Base-by-base conservation (phyloP, 2,888 invertebrate species). In the Siphlonurus alternatus region DNA sequence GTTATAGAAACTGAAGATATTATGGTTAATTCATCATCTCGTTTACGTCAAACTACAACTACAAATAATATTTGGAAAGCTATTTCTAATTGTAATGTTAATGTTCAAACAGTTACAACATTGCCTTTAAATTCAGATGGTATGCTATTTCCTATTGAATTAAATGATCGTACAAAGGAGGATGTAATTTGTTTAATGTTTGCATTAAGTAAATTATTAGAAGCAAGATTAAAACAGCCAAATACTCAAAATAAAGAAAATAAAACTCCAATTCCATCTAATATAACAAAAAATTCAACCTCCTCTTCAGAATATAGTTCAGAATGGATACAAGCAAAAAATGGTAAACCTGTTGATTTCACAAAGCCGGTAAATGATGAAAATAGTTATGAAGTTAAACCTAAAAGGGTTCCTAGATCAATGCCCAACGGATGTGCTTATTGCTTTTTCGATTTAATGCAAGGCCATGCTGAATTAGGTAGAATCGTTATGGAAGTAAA, bases 401-500 rank as follows among this genome's bases (percentile, higher is more conserved):
- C n/a, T 38, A 38, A 38, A 38, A 38, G 15, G 15, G 15, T 38
- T 10, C 7, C 38, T 15, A 38, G 15, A 38, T 15, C 38, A 5
- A 38, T 38, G 38, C 5, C 38, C 15, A 10, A 5, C 7, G 38
- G 38, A 38, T 38, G 38, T 38, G 38, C 68, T n/a, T 67, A 67
- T 60, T 67, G 67, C 63, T 68, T 66, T 66, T 66, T 68, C 66
- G 64, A 64, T 24, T 53, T 68, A 25, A 63, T 66, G 19, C 62
- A 65, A 22, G 64, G 67, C 62, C 65, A 64, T 25, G 60, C 62
- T 18, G 61, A 53, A n/a, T 62, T 63, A n/a, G 68, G 68, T 19
- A 60, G 68, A 38, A 66, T 68, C 51, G 61, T 68, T 23, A 66
- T 68, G 38, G 66, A 68, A 54, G 61, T 68, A 2, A 63, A 67